Base-by-base conservation (phyloP, 2,888 invertebrate species). In the Drosophila pseudotakahashii region DNA sequence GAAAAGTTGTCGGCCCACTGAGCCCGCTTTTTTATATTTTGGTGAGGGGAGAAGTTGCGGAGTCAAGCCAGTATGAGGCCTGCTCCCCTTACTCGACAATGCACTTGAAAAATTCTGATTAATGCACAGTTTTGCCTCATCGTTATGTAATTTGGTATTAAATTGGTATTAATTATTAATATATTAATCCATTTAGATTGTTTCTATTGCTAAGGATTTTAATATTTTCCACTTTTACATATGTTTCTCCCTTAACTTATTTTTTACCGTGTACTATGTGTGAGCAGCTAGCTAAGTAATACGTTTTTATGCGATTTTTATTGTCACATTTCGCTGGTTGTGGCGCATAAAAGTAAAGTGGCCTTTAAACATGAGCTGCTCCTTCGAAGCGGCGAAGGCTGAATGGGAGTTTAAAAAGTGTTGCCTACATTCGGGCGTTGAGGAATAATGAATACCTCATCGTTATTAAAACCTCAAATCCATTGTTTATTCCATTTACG, bases 231-330 rank as follows among this genome's bases (percentile, higher is more conserved):
- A 41, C 10, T 9, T 19, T 6, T 2, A n/a, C 37, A 37, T 7
- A n/a, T 37, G 7, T 41, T 41, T 7, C 6, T 9, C 2, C 19
- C 14, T 14, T 2, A 10, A 7, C 7, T 2, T 7, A 16, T 62
- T 32, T 23, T 14, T 9, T 2, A 36, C 34, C 11, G 37, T 47
- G 13, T 9, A 14, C 32, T 9, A 45, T 37, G 36, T 47, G 32
- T 19, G 26, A 42, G 42, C n/a, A 23, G 42, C 69, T 52, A 74
- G 76, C 81, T 75, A 66, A 66, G 66, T 66, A 88, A 81, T 83
- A 83, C 70, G 86, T 78, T 86, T 88, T 81, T 80, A 83, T 88
- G 84, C 74, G 88, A 73, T 71, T 86, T 88, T 81, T 86, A 86
- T 80, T 86, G 88, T 78, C 78, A 75, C 86, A 86, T 88, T 88